Base-by-base conservation (phyloP, 2,888 invertebrate species). In the Drosophila austrosaltans region DNA sequence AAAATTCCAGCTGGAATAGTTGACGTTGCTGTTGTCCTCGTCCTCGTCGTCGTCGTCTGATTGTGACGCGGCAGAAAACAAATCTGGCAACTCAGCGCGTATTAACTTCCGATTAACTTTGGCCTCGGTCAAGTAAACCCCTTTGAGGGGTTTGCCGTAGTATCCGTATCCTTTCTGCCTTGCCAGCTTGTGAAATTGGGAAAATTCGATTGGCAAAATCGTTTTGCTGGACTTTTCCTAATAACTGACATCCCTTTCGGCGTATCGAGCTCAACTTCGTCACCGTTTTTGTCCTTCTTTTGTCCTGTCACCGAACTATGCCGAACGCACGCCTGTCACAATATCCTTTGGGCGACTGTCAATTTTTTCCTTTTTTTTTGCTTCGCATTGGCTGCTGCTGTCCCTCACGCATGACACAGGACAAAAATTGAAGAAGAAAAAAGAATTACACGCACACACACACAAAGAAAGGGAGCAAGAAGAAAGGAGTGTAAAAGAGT, bases 61-160 rank as follows among this genome's bases (percentile, higher is more conserved):
- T 71, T 64, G 74, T 66, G 68, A 58, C 76, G 63, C 69, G 76
- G 56, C 76, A 75, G 44, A 76, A 64, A 74, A 77, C 79, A 89
- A 88, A 87, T 88, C 86, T 85, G 89, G 87, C 84, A 75, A 87
- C 87, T 90, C 90, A 90, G 87, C 88, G 89, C 90, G 90, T 90
- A 91, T 91, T 91, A 92, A 91, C 92, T 92, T 91, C 88, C 90
- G 91, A 91, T 91, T 91, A 91, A 91, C 92, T 91, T 89, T 91
- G 87, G 72, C 78, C 40, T 25, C 81, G 89, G 86, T 87, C 87
- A 76, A 82, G 71, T 79, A 77, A 82, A 88, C 86, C 82, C 78
- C 77, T 87, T 80, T 77, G 39, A 56, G 25, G 42, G 63, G 32
- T 12, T 48, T 25, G 12, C 7, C 36, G 53, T 5, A 48, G 64